Conservation (phyloP, 2,888 invertebrate genomes). For the Lepetodrilus schrolli region DNA sequence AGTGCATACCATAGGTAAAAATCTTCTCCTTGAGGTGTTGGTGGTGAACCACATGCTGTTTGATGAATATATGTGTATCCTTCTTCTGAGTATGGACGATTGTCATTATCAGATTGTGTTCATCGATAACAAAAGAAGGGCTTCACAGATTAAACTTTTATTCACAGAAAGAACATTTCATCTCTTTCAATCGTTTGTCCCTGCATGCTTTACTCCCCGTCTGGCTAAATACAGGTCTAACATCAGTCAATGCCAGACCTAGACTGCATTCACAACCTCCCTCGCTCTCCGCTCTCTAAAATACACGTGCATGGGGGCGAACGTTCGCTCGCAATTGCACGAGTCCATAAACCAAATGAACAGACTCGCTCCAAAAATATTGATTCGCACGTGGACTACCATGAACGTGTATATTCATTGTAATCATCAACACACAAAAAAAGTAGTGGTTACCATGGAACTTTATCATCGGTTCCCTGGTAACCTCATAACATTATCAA, state of each 20-base stretch:
- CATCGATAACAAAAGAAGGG: neutral
- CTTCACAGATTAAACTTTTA: conserved; percentile 25
- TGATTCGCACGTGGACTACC: neutral
- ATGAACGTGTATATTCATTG: conserved; percentile 15
- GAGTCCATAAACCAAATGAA: neutral
- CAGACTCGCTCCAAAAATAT: conserved; percentile 25
- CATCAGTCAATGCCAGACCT: too few relatives aligned
- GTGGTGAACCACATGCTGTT: too few relatives aligned
- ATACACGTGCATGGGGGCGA: conserved; percentile 11
- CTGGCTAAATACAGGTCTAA: too few relatives aligned
- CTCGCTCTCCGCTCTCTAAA: conserved; percentile 14
- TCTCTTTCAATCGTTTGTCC: conserved; percentile 23
- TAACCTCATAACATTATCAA: conserved; percentile 19
- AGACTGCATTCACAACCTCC: conserved; percentile 17
- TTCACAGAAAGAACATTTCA: conserved; percentile 24
- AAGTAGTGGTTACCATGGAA: conserved; percentile 13
- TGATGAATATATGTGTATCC: too few relatives aligned
- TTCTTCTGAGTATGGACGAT: too few relatives aligned
- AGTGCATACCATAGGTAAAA: too few relatives aligned
- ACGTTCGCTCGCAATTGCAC: neutral
- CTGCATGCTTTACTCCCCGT: neutral
- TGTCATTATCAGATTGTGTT: too few relatives aligned
- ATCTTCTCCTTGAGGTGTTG: too few relatives aligned
- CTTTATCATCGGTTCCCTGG: conserved; percentile 18
- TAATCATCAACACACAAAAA: conserved; percentile 19